Conservation (phyloP, 1,140 invertebrate genomes). For the Archivesica marissinica region DNA sequence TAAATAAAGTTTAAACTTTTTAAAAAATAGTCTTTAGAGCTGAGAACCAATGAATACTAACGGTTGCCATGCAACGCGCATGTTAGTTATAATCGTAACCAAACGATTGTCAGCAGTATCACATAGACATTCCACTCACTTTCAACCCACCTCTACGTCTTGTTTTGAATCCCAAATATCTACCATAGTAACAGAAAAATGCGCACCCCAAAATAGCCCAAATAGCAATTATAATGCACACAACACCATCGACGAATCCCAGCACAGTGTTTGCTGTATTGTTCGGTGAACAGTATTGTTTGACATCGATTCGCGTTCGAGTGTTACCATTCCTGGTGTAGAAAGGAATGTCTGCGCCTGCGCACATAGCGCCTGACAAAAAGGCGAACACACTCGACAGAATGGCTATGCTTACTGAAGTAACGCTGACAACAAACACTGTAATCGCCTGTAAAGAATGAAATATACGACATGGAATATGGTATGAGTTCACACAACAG, state of each 20-base stretch:
- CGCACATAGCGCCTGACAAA: conserved; percentile 23
- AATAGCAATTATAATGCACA: conserved; percentile 16
- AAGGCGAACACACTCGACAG: conserved; percentile 33
- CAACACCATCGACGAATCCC: conserved; percentile 12
- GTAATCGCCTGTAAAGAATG: conserved; percentile 38
- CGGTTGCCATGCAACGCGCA: no score
- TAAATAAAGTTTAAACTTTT: no score
- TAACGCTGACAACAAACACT: not conserved
- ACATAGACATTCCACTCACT: no score
- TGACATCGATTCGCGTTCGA: conserved; percentile 20
- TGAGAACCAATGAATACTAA: no score
- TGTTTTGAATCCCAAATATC: conserved; percentile 28
- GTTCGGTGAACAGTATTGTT: conserved; percentile 41
- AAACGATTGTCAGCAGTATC: no score
- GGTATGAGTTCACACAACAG: no score
- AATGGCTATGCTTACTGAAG: not conserved
- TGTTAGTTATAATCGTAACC: no score
- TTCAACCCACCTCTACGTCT: not conserved
- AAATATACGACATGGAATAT: no score
- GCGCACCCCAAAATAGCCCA: conserved; percentile 26
- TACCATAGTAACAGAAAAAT: conserved; percentile 53
- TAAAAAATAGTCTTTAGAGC: no score
- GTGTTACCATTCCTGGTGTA: conserved; percentile 11
- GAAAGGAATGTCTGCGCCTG: conserved; percentile 37
- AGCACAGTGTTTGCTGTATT: conserved; percentile 25